A percentile compares a stretch with the other conserved stretches of the same genome.
Conservation (phyloP, 2,797 vertebrate species). For the Calcarius lapponicus region DNA sequence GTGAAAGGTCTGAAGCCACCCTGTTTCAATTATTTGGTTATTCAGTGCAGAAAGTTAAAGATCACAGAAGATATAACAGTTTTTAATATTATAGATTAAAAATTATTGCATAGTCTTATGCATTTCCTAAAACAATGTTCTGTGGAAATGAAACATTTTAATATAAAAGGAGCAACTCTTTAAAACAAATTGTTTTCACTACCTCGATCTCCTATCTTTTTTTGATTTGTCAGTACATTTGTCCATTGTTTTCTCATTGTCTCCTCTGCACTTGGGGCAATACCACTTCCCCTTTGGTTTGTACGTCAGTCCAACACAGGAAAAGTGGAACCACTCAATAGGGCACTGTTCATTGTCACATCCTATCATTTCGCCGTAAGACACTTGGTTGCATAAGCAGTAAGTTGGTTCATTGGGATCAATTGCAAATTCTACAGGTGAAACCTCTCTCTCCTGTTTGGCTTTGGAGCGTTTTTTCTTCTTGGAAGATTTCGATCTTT, state of each 20-base stretch:
- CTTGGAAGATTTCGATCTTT: constrained; percentile 94
- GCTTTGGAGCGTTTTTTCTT: constrained; percentile 97
- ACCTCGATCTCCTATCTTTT: constrained; percentile 96
- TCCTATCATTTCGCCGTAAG: constrained; percentile 97
- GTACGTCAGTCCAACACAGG: constrained; percentile 95
- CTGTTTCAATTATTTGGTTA: constrained; percentile 79
- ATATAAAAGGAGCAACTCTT: constrained; percentile 77
- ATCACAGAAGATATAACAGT: constrained; percentile 78
- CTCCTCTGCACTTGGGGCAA: constrained; percentile 96
- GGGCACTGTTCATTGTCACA: constrained; percentile 97
- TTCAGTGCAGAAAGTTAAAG: constrained; percentile 82
- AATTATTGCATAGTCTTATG: constrained; percentile 85
- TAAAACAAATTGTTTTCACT: constrained; percentile 81
- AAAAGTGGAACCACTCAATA: constrained; percentile 99
- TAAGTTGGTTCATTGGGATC: constrained; percentile 99
- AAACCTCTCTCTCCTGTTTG: constrained; percentile 92
- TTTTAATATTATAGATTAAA: constrained; percentile 85
- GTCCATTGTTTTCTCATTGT: constrained; percentile 99
- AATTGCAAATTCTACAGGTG: constrained; percentile 92
- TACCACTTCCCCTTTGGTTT: constrained; percentile 99
- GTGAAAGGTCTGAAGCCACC: constrained; percentile 71
- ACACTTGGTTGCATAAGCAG: constrained; percentile 97
- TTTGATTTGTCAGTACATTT: constrained; percentile 95
- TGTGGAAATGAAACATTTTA: constrained; percentile 66
- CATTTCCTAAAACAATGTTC: constrained; percentile 79